A percentile compares a stretch with the other conserved stretches of the same genome.
Evolutionary conservation across 1,140 invertebrate genomes (phyloP).

Genomic region (Lepidostoma basale): DNA sequence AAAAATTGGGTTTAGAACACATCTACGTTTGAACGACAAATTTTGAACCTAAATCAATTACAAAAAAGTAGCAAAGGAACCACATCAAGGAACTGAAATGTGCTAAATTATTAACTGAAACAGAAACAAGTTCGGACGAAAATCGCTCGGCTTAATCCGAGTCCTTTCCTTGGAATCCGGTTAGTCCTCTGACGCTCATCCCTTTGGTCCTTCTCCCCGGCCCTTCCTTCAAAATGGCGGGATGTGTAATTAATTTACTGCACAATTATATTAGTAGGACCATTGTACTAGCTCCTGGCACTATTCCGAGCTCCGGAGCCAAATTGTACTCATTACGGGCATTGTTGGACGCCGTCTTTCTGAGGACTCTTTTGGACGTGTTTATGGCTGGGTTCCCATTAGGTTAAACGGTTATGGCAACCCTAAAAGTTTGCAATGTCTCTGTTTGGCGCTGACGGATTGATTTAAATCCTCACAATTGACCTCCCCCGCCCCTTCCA

Average conservation of each 20-base stretch:
- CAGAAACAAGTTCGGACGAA: no score
- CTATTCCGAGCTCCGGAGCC: slow-evolving; percentile 12
- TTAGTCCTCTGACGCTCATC: background rate
- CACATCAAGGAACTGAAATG: no score
- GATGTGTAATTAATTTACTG: slow-evolving; percentile 45
- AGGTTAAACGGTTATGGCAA: slow-evolving; percentile 6
- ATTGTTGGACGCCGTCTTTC: slow-evolving; percentile 32
- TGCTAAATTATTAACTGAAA: no score
- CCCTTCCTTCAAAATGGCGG: background rate
- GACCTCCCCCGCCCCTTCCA: no score
- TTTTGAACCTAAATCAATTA: no score
- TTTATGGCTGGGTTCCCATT: slow-evolving; percentile 13
- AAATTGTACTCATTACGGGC: slow-evolving; percentile 41
- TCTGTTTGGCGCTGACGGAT: background rate
- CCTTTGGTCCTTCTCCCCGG: background rate
- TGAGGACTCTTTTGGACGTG: slow-evolving; percentile 11
- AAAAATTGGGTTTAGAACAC: no score
- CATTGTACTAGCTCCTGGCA: slow-evolving; percentile 19
- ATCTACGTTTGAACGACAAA: no score
- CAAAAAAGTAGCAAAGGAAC: no score
- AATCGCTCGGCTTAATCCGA: background rate
- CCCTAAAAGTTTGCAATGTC: background rate
- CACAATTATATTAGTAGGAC: slow-evolving; percentile 43
- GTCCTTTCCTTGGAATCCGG: background rate
- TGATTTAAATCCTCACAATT: background rate